Base-by-base conservation (phyloP, 2,113 vertebrate genomes). In the Cheirogaleus medius region DNA sequence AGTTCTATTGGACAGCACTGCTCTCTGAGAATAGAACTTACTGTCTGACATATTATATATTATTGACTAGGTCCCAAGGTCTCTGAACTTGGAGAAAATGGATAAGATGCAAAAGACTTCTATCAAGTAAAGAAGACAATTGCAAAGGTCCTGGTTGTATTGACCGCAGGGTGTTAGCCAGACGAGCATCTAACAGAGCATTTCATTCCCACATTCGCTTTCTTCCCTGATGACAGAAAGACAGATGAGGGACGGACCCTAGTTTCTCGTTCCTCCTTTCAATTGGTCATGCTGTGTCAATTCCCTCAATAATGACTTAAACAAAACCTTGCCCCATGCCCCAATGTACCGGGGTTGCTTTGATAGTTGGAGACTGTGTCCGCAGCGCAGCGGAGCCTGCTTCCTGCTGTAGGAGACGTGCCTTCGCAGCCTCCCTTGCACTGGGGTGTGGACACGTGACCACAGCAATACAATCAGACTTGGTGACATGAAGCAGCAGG, bases 201-300 rank as follows among this genome's bases (percentile, higher is more conserved):
- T 63, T 42, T 14, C 11, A 2, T 3, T 54, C 52, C 21, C 4
- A 23, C 13, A 8, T 23, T 14, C 18, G 0, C 34, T 42, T 54
- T 13, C 90, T 47, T 32, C 58, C 11, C 1, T 3, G 68, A 49
- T 0, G 27, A 34, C 1, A 25, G 68, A 18, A 2, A 56, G 37
- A 39, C n/a, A 56, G 32, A 63, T 21, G 71, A 63, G 27, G 39
- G 5, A 29, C 12, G 1, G 17, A 32, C 12, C 20, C 1, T 1
- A 25, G 54, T n/a, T 63, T 66, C 87, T 27, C 2, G 6, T 10
- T 4, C 9, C 42, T 37, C 29, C n/a, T 29, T 47, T n/a, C 58
- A 60, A 5, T 17, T 21, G 0, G 17, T 3, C 0, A 6, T 1
- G 37, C 47, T 34, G 12, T 2, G 39, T 47, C 1, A 5, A 17